A percentile compares a stretch with the other conserved stretches of the same genome.
Evolutionary conservation across 2,113 vertebrate species (phyloP).

Genomic region (Cheilinus undulatus): DNA sequence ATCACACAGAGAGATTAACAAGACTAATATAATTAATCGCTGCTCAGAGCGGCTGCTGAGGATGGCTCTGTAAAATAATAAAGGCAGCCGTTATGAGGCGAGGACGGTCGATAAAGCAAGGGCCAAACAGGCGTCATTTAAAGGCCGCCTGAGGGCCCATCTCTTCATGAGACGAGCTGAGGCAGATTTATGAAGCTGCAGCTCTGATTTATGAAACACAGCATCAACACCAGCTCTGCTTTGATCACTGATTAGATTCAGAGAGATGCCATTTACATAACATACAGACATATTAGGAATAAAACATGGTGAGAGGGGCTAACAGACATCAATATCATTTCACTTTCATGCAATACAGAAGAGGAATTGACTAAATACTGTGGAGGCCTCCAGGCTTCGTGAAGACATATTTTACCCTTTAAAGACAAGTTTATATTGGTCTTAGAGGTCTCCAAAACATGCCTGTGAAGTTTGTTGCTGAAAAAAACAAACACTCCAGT

Average conservation of each 20-base stretch:
- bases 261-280: not conserved
- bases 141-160: not conserved
- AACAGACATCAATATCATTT: not conserved
- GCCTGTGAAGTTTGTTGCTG: too few relatives aligned
- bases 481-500: too few relatives aligned
- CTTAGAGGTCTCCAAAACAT: too few relatives aligned
- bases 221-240: not conserved
- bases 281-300: not conserved
- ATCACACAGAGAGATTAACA: conserved; percentile 22
- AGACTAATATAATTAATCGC: conserved; percentile 27
- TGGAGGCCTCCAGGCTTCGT: not conserved
- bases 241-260: conserved; percentile 13
- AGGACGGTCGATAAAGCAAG: not conserved
- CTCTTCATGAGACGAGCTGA: not conserved
- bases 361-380: not conserved
- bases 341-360: not conserved
- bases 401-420: too few relatives aligned
- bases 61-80: conserved; percentile 8
- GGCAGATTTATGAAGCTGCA: not conserved
- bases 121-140: not conserved
- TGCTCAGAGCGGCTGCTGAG: not conserved
- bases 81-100: conserved; percentile 2
- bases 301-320: not conserved
- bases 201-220: conserved; percentile 1
- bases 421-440: too few relatives aligned